Base-by-base conservation (phyloP, 2,888 invertebrate genomes). In the Magallana nippona region DNA sequence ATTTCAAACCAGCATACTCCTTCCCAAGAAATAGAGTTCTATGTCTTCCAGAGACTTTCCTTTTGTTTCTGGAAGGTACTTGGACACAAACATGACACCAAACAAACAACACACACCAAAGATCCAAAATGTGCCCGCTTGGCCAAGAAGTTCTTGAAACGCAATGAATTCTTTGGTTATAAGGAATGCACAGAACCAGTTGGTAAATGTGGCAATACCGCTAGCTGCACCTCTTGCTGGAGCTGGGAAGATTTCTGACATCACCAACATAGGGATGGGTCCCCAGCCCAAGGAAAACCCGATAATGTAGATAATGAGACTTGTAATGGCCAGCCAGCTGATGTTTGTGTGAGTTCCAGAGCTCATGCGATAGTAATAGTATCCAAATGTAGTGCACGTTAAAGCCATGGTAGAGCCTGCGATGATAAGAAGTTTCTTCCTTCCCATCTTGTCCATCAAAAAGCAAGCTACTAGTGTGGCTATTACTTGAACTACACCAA, bases 11-110 rank as follows among this genome's bases (percentile, higher is more conserved):
- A 88, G 82, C 85, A 89, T 86, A 78, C 90, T 89, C 85, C 90
- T 88, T 1, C 91, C 92, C 15, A 91, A 86, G 85, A 93, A 93
- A 82, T 90, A 92, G 15, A 92, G 85, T 86, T 93, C 93, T 92
- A 99, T 98, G 91, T 98, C 98, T 93, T 98, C 98, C 88, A 98
- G 95, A 89, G 97, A 97, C 94, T 97, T 97, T 22, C 98, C 98
- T 91, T 97, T 96, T 1, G 99, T 99, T 95, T 99, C 98, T 15
- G 98, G 98, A 81, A 98, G 97, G 93, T 96, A 97, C 89, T 96
- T 95, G 91, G 97, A 96, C 10, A 97, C 97, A 94, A 98, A 98
- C 89, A 97, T 94, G 85, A 98, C 94, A 77, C 97, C 97, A 17
- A 96, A 82, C 2, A 96, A 88, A 92, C 97, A 97, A 90, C 97